These are phyloP conservation scores for Pogonophryne albipinna DNA, from an alignment of 2,797 vertebrate genomes.

Conservation along the genomic window DNA sequence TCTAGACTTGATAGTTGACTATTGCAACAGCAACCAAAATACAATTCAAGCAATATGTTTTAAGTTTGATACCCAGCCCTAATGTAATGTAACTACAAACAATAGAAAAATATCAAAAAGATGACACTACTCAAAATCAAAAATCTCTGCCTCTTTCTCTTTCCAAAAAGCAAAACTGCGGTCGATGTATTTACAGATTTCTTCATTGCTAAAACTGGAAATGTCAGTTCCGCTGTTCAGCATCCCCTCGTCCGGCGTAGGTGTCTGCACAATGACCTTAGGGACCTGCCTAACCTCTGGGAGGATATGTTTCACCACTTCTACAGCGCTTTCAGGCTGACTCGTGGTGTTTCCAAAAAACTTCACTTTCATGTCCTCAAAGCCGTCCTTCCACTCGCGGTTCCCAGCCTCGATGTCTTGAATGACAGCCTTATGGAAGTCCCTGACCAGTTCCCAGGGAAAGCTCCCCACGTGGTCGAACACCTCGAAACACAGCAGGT, in stretches of 20 bases:
- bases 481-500: slow-evolving; percentile 97
- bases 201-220: slow-evolving; percentile 87
- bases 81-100: slow-evolving; percentile 43
- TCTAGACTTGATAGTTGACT: not conserved
- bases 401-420: slow-evolving; percentile 92
- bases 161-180: slow-evolving; percentile 99
- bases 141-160: slow-evolving; percentile 97
- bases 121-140: slow-evolving; percentile 86
- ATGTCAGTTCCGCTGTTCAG: slow-evolving; percentile 68
- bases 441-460: slow-evolving; percentile 90
- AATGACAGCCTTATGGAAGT: slow-evolving; percentile 93
- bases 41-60: slow-evolving; percentile 8
- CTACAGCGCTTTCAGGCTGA: slow-evolving; percentile 12
- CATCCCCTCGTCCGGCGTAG: slow-evolving; percentile 77
- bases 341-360: slow-evolving; percentile 86
- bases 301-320: slow-evolving; percentile 60
- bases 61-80: slow-evolving; percentile 28
- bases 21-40: slow-evolving; percentile 14
- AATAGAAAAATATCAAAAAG: slow-evolving; percentile 67
- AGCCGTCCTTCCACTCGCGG: slow-evolving; percentile 92
- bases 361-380: slow-evolving; percentile 93
- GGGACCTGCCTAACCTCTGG: slow-evolving; percentile 77
- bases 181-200: slow-evolving; percentile 95
- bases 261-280: slow-evolving; percentile 75
- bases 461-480: slow-evolving; percentile 94